Base-by-base conservation (phyloP, 2,888 invertebrate species). In the Hipparchia semele region DNA sequence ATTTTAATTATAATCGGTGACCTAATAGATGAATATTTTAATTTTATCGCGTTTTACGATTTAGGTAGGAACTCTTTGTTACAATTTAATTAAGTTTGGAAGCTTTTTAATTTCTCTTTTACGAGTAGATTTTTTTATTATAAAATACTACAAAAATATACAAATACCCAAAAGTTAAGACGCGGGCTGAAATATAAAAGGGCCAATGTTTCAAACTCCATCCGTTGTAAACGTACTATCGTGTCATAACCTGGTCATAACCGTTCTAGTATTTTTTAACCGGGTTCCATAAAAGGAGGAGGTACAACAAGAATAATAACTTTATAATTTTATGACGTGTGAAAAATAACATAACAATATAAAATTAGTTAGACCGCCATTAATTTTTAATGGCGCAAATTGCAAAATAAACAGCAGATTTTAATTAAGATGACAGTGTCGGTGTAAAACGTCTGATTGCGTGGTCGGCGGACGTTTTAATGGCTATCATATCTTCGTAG, bases 341-440 rank as follows among this genome's bases (percentile, higher is more conserved):
- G 58, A 68, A 68, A 53, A 69, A 64, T 69, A 39, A 45, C 51
- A 60, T n/a, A 51, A 51, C 33, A 62, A 61, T 64, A 72, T 58
- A 64, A 72, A 68, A 72, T 58, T 53, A 58, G 51, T 72, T 45
- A 59, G 33, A 65, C 66, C 39, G 53, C 23, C 72, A 69, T 69
- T 71, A 64, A 68, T 68, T 72, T 70, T 72, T 75, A 72, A 76
- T 68, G 51, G 64, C 68, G 62, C 69, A 70, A 72, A 79, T 75
- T 75, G 73, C 71, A 79, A 82, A 83, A 81, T 85, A 87, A 87
- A 87, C 82, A 85, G 78, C 79, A 85, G 86, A 87, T 87, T 90
- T 90, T 90, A 91, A 91, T 91, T 91, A 90, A 91, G 88, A 90
- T 87, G 87, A 85, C 86, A 85, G 81, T 82, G 84, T 79, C 77